Conservation (phyloP, 2,888 invertebrate genomes). For the Parnassius mnemosyne region DNA sequence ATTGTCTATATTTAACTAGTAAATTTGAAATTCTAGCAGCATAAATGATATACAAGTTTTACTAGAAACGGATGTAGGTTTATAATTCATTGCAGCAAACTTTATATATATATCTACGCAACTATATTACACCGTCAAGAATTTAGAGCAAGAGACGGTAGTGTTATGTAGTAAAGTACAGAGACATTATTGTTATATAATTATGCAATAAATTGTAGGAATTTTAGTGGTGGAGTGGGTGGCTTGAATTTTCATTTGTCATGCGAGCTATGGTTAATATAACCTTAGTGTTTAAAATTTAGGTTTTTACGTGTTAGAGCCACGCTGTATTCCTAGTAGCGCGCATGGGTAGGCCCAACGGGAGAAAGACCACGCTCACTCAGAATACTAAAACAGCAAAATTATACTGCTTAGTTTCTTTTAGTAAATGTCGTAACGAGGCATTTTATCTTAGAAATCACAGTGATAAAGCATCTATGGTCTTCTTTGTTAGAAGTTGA, state of each 20-base stretch:
- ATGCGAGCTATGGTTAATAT: not conserved
- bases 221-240: not conserved
- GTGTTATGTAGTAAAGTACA: not conserved
- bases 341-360: too few relatives aligned
- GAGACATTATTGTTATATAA: slow-evolving; percentile 4
- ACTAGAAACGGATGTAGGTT: slow-evolving; percentile 24
- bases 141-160: slow-evolving; percentile 9
- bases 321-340: not conserved
- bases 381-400: too few relatives aligned
- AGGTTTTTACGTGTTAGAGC: too few relatives aligned
- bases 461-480: too few relatives aligned
- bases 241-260: not conserved
- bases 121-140: not conserved
- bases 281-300: not conserved
- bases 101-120: slow-evolving; percentile 1
- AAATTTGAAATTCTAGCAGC: slow-evolving; percentile 33
- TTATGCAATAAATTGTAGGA: not conserved
- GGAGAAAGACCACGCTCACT: too few relatives aligned
- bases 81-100: slow-evolving; percentile 18
- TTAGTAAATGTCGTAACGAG: too few relatives aligned
- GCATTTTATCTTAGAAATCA: too few relatives aligned
- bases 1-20: slow-evolving; percentile 33
- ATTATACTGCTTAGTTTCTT: too few relatives aligned
- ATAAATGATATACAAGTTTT: slow-evolving; percentile 22
- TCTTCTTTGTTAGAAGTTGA: too few relatives aligned